Evolutionary conservation across 2,888 invertebrate species (phyloP).

Genomic region (Aricia artaxerxes): DNA sequence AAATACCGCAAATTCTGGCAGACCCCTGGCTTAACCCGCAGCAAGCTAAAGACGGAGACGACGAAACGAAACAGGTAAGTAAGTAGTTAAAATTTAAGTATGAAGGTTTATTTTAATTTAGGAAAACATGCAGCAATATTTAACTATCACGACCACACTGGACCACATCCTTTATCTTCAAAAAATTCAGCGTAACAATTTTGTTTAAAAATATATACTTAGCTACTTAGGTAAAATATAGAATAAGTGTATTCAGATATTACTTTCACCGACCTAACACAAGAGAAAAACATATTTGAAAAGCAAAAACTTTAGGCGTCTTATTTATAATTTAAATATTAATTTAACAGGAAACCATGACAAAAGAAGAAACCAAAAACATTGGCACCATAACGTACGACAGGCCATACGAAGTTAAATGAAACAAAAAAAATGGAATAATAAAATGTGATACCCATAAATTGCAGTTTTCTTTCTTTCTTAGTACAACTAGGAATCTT

Average conservation of each 20-base stretch:
- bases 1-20: constrained; percentile 83
- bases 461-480: background rate
- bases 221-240: no score
- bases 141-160: no score
- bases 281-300: no score
- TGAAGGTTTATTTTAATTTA: background rate
- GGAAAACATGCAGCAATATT: no score
- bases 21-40: constrained; percentile 83
- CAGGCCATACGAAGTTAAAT: constrained; percentile 72
- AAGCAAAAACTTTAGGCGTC: no score
- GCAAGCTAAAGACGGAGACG: constrained; percentile 64
- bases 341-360: background rate
- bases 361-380: constrained; percentile 54
- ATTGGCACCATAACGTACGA: constrained; percentile 72
- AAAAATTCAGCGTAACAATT: no score
- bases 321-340: background rate
- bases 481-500: no score
- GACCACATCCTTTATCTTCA: no score
- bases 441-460: constrained; percentile 21
- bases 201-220: no score
- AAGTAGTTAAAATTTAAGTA: constrained; percentile 32
- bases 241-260: no score
- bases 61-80: constrained; percentile 45
- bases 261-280: no score
- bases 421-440: constrained; percentile 45